Conservation (phyloP, 2,113 vertebrate genomes). For the Acanthisitta chloris region DNA sequence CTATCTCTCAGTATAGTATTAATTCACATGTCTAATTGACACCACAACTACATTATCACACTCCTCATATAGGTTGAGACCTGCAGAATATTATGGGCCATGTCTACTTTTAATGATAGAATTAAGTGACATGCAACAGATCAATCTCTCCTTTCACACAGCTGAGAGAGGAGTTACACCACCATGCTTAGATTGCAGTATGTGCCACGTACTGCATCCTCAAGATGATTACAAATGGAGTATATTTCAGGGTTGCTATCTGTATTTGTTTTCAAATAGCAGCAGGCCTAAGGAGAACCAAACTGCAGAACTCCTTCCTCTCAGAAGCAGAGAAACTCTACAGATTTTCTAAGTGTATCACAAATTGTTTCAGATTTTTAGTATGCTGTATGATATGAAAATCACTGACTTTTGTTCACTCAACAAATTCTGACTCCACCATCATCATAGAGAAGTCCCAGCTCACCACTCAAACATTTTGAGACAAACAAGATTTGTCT, state of each 20-base stretch:
- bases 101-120: not conserved
- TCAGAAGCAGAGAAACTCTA: not conserved
- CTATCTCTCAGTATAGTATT: not conserved
- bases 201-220: not conserved
- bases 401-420: not conserved
- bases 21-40: not conserved
- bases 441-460: not conserved
- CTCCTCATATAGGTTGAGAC: not conserved
- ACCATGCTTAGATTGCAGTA: not conserved
- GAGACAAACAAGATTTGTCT: not conserved
- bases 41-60: not conserved
- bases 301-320: not conserved
- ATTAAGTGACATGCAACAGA: not conserved
- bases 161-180: not conserved
- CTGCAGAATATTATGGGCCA: not conserved
- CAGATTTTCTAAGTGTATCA: not conserved
- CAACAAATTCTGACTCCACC: not conserved
- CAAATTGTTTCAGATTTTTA: not conserved
- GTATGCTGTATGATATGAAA: not conserved
- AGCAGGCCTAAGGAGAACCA: not conserved
- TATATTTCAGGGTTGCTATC: accelerated
- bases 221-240: not conserved
- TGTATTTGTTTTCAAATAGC: not conserved
- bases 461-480: not conserved
- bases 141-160: not conserved